A percentile compares a stretch with the other conserved stretches of the same genome.
Evolutionary conservation across 1,140 invertebrate species (phyloP).

Genomic region (Bombus huntii): DNA sequence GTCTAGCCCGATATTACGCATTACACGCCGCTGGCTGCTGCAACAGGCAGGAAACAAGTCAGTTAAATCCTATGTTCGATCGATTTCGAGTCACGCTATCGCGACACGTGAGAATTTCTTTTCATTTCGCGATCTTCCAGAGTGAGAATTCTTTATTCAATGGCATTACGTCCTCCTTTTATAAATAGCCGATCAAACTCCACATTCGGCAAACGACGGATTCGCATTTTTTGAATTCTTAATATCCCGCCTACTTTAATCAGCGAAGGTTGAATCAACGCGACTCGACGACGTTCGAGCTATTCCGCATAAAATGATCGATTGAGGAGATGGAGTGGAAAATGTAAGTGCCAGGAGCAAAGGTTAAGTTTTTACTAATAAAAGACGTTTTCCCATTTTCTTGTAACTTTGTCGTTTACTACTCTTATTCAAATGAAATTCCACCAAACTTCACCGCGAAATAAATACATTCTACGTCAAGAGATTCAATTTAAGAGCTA

Average conservation of each 20-base stretch:
- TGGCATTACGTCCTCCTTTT: no score
- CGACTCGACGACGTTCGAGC: no score
- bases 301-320: background rate
- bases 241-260: background rate
- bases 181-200: no score
- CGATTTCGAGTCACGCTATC: background rate
- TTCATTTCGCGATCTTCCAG: background rate
- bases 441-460: no score
- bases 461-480: no score
- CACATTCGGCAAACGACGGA: background rate
- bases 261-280: background rate
- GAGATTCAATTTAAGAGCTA: no score
- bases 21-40: background rate
- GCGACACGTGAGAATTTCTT: background rate
- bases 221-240: background rate
- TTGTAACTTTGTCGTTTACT: no score
- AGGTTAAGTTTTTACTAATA: no score
- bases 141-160: background rate
- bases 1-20: background rate
- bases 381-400: no score
- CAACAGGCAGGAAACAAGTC: slow-evolving; percentile 27
- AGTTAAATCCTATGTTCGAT: background rate
- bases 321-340: background rate
- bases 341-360: background rate
- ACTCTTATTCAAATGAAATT: no score